Conservation (phyloP, 2,888 invertebrate species). For the Eurytoma adleriae region DNA sequence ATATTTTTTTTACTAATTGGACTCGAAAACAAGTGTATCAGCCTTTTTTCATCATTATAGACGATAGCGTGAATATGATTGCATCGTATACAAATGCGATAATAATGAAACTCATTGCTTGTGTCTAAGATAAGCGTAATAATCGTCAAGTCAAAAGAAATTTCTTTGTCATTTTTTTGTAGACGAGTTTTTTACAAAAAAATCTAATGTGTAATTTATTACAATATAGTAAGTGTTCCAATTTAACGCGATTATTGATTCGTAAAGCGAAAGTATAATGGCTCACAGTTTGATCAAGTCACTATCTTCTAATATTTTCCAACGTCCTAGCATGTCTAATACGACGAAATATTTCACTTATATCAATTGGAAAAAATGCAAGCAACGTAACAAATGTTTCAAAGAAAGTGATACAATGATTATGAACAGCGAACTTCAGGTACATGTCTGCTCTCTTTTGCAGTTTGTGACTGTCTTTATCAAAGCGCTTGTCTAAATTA, state of each 20-base stretch:
- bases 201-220: conserved; percentile 7
- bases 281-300: conserved; percentile 50
- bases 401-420: conserved; percentile 1
- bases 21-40: conserved; percentile 52
- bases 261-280: conserved; percentile 21
- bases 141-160: conserved; percentile 18
- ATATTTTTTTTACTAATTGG: conserved; percentile 29
- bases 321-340: conserved; percentile 25
- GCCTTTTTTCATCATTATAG: conserved; percentile 49
- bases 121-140: conserved; percentile 22
- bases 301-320: conserved; percentile 26
- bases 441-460: conserved; percentile 67
- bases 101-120: background rate
- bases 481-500: conserved; percentile 1
- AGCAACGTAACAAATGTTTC: background rate
- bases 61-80: conserved; percentile 17
- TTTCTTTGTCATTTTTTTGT: background rate
- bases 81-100: conserved; percentile 21
- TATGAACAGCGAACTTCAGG: conserved; percentile 56
- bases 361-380: conserved; percentile 24
- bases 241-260: conserved; percentile 11
- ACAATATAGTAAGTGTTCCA: background rate
- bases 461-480: background rate
- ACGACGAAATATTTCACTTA: conserved; percentile 5
- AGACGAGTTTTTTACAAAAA: background rate